Percentiles rank a stretch among this genome's conserved stretches.
Conservation (phyloP, 2,888 invertebrate genomes). For the Oscheius onirici region DNA sequence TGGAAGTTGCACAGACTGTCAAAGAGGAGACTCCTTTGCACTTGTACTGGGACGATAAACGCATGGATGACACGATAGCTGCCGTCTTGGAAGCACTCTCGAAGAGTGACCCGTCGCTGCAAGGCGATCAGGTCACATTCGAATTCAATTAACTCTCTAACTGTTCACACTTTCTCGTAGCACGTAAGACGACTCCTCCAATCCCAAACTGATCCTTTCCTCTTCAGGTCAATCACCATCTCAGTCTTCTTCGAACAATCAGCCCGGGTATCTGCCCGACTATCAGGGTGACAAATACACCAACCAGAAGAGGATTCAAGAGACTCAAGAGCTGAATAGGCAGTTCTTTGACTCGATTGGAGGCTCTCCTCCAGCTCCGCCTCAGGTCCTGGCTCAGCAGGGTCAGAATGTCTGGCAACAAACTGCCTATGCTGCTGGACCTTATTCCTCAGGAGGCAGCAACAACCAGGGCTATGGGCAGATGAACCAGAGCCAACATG, state of each 20-base stretch:
- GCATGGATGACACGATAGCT: background rate
- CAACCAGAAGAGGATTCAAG: slow-evolving; percentile 59
- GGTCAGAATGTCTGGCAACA: slow-evolving; percentile 39
- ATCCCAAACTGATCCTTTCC: background rate
- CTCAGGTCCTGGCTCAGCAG: slow-evolving; percentile 48
- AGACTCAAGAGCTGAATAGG: slow-evolving; percentile 62
- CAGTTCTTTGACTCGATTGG: slow-evolving; percentile 63
- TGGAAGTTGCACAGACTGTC: background rate
- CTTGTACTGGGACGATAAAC: slow-evolving; percentile 13
- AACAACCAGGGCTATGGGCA: too few species aligned
- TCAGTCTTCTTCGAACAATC: slow-evolving; percentile 31
- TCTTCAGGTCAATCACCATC: background rate
- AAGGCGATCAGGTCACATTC: slow-evolving; percentile 5
- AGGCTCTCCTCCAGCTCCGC: slow-evolving; percentile 58
- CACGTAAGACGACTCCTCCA: slow-evolving; percentile 6
- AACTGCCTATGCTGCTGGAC: background rate
- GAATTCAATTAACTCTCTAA: slow-evolving; percentile 20
- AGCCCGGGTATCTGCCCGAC: slow-evolving; percentile 67
- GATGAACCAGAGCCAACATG: background rate
- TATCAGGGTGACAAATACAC: slow-evolving; percentile 66
- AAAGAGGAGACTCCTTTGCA: background rate
- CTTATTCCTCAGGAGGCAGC: background rate
- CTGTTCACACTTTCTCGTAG: background rate
- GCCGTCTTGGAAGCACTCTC: slow-evolving; percentile 12
- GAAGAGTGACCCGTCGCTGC: background rate